These are phyloP conservation scores for Struthidea cinerea DNA, from an alignment of 2,113 vertebrate genomes.

Conservation along the genomic window DNA sequence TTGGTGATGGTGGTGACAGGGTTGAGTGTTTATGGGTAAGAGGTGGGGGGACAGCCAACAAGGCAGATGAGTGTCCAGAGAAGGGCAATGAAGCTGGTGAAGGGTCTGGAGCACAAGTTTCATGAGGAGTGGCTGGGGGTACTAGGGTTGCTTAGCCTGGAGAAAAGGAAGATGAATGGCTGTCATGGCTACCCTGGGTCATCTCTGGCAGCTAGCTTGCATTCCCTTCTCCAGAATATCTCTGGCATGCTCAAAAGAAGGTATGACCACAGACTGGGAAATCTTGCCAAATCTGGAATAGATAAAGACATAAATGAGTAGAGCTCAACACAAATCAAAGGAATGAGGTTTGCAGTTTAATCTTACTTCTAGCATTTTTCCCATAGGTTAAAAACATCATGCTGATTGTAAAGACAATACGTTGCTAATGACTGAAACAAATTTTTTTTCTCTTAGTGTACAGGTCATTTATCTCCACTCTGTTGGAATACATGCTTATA, in stretches of 20 bases:
- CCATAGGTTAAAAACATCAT: background rate
- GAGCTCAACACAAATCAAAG: background rate
- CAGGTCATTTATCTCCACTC: background rate
- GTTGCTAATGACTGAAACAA: background rate
- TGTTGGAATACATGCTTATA: background rate
- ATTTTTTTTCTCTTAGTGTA: background rate
- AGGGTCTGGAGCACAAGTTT: background rate
- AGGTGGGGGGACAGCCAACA: accelerated
- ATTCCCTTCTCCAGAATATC: background rate
- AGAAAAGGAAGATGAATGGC: background rate
- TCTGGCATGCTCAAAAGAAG: background rate
- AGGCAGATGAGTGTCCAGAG: accelerated
- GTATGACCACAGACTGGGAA: background rate
- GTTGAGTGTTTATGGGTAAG: background rate
- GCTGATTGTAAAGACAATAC: background rate
- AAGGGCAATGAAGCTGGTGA: background rate
- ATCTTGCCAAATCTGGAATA: background rate
- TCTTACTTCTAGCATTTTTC: background rate
- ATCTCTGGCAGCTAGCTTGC: background rate
- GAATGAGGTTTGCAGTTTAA: background rate
- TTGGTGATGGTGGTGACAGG: background rate
- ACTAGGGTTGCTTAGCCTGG: background rate
- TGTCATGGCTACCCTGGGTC: background rate
- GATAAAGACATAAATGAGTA: background rate
- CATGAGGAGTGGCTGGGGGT: no score